These are phyloP conservation scores for Cataglyphis altisquamis DNA, from an alignment of 2,888 invertebrate species.

Conservation along the genomic window DNA sequence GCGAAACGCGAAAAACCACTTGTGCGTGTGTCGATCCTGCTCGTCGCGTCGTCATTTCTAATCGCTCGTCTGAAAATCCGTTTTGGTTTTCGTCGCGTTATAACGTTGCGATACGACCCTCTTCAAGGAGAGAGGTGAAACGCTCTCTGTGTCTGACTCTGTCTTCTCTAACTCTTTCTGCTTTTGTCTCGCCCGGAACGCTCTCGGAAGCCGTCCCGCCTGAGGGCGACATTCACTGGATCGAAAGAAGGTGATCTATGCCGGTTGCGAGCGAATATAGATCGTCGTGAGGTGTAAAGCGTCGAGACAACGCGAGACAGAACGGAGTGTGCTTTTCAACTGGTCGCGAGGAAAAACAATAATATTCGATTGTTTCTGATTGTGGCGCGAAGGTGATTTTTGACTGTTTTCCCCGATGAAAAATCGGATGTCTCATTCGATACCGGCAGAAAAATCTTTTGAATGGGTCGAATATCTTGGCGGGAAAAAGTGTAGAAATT, in stretches of 20 bases:
- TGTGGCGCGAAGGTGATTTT: neutral
- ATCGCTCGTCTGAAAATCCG: slow-evolving; percentile 34
- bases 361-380: neutral
- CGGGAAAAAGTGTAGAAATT: neutral
- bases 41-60: slow-evolving; percentile 25
- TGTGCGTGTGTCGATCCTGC: slow-evolving; percentile 68
- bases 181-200: slow-evolving; percentile 24
- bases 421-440: neutral
- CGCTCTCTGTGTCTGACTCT: neutral
- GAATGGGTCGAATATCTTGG: slow-evolving; percentile 25
- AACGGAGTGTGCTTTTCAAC: slow-evolving; percentile 1
- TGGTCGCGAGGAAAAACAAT: neutral
- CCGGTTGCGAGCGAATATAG: slow-evolving; percentile 32
- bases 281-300: slow-evolving; percentile 45
- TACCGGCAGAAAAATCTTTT: neutral
- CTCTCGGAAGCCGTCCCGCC: slow-evolving; percentile 18
- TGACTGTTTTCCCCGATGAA: neutral
- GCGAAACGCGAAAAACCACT: slow-evolving; percentile 81
- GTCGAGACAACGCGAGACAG: neutral
- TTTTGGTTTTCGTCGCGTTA: slow-evolving; percentile 14
- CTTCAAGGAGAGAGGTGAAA: neutral
- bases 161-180: slow-evolving; percentile 2
- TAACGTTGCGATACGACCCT: neutral
- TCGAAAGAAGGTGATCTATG: slow-evolving; percentile 54
- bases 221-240: slow-evolving; percentile 32